Evolutionary conservation across 2,888 invertebrate species (phyloP).

Genomic region (Dermolepida albohirtum): DNA sequence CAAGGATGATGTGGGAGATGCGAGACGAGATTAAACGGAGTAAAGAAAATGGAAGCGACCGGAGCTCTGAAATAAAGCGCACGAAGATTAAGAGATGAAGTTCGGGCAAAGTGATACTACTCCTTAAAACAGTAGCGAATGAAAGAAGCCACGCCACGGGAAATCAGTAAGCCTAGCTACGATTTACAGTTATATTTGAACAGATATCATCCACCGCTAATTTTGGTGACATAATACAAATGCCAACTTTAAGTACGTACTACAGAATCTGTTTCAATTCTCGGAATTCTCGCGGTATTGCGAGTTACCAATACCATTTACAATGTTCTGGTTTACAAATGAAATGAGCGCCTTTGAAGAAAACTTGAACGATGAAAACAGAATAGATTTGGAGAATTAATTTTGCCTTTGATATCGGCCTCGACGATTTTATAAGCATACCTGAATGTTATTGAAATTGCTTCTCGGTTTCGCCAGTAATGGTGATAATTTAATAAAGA

Average conservation of each 20-base stretch:
- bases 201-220: slow-evolving; percentile 14
- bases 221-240: slow-evolving; percentile 15
- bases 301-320: no score
- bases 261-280: slow-evolving; percentile 19
- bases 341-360: no score
- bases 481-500: no score
- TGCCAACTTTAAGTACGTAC: slow-evolving; percentile 11
- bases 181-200: slow-evolving; percentile 25
- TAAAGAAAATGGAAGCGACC: slow-evolving; percentile 53
- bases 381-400: no score
- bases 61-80: slow-evolving; percentile 52
- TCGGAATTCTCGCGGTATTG: neutral
- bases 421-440: no score
- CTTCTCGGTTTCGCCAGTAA: no score
- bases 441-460: no score
- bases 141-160: neutral
- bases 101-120: slow-evolving; percentile 47
- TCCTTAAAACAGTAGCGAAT: neutral
- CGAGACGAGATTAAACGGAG: slow-evolving; percentile 52
- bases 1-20: slow-evolving; percentile 56
- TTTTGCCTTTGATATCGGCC: no score
- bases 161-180: slow-evolving; percentile 8
- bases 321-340: no score
- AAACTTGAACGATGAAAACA: no score
- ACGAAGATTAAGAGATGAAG: slow-evolving; percentile 53